Conservation (phyloP, 2,888 invertebrate species). For the Rhagium mordax region DNA sequence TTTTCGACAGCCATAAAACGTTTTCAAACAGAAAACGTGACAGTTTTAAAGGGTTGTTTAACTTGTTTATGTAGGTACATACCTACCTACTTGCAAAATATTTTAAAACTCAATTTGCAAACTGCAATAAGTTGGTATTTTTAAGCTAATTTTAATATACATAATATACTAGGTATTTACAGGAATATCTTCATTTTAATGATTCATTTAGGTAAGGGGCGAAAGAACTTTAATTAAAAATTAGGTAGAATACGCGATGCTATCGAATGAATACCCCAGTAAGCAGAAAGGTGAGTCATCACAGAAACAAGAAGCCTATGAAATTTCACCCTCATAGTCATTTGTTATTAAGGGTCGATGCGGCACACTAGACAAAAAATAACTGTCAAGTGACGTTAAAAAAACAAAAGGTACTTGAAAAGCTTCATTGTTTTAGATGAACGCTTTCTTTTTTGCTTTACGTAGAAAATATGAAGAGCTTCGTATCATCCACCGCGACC, state of each 20-base stretch:
- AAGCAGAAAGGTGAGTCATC: constrained; percentile 39
- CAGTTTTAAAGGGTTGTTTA: neutral
- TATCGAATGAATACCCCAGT: constrained; percentile 23
- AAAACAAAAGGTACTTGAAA: constrained; percentile 43
- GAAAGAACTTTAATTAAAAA: neutral
- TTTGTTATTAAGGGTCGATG: constrained; percentile 37
- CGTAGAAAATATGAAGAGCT: constrained; percentile 16
- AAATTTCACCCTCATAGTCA: constrained; percentile 36
- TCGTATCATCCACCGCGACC: constrained; percentile 4
- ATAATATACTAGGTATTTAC: too few species aligned
- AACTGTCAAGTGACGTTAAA: constrained; percentile 36
- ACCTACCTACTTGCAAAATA: too few species aligned
- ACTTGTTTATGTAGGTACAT: too few species aligned
- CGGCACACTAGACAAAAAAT: constrained; percentile 23
- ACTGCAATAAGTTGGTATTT: too few species aligned
- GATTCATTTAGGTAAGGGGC: constrained; percentile 1
- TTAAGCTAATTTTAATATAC: too few species aligned
- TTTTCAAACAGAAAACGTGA: neutral
- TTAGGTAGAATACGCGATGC: neutral
- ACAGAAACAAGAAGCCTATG: constrained; percentile 28
- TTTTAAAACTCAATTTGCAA: too few species aligned
- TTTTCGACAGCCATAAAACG: neutral
- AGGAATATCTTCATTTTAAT: neutral
- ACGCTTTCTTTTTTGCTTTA: constrained; percentile 5
- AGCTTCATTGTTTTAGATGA: constrained; percentile 37